phyloP scores from a whole-genome alignment of 53 echinoderm and acorn worm genomes.

The Luidia sarsii region DNA sequence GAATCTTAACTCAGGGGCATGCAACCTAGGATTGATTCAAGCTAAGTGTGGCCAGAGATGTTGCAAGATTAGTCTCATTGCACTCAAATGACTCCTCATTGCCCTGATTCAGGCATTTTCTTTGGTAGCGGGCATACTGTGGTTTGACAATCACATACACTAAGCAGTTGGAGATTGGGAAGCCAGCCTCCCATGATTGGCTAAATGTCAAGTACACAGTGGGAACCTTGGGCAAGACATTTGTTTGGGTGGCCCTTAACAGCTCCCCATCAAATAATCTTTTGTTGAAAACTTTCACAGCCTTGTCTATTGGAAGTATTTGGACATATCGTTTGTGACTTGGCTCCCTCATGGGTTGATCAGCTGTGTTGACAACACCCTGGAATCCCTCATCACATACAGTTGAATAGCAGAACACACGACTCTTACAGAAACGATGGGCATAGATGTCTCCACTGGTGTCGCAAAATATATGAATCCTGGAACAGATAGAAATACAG shows the following conservation, averaged over 20 bases:
- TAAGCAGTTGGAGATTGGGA: slow-evolving; percentile 12
- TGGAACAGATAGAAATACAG: neutral
- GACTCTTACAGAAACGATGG: slow-evolving; percentile 9
- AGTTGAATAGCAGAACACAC: slow-evolving; percentile 21
- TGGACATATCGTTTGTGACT: neutral
- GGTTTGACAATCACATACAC: slow-evolving; percentile 5
- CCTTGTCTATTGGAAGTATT: neutral
- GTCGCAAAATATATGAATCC: slow-evolving; percentile 21
- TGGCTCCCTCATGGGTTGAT: neutral
- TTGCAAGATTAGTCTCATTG: neutral
- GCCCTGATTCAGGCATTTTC: neutral
- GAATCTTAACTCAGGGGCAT: too few relatives aligned
- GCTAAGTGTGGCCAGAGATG: neutral
- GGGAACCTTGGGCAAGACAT: neutral
- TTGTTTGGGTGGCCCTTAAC: too few relatives aligned
- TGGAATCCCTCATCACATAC: neutral
- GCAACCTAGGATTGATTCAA: neutral
- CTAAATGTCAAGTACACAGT: slow-evolving; percentile 7
- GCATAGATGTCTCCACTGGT: neutral
- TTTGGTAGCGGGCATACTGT: neutral
- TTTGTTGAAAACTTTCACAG: neutral
- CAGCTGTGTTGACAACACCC: neutral
- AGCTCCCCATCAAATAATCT: neutral
- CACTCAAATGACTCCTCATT: neutral
- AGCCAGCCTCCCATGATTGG: neutral